Conservation (phyloP, 2,888 invertebrate species). For the Callinectes sapidus region DNA sequence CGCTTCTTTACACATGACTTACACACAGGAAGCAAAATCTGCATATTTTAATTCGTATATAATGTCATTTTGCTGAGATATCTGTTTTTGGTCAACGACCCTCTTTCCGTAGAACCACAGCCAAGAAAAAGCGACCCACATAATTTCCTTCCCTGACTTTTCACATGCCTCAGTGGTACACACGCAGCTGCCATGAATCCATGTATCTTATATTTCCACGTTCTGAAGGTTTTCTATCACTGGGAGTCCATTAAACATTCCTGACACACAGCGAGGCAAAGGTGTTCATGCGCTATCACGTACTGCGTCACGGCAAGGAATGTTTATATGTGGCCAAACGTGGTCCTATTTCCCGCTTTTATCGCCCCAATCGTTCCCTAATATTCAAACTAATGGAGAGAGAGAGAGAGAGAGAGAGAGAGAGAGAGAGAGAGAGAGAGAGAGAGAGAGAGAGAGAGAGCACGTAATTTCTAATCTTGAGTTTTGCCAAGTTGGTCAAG, state of each 20-base stretch:
- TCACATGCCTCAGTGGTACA: not conserved
- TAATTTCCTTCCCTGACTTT: not conserved
- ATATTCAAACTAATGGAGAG: not conserved
- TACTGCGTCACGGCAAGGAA: not conserved
- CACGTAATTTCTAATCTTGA: conserved; percentile 3
- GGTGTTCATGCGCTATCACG: not conserved
- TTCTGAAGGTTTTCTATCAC: not conserved
- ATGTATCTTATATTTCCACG: too few species aligned
- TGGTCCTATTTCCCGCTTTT: not conserved
- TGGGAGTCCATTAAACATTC: not conserved
- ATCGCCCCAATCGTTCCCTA: not conserved
- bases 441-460: conserved; percentile 15
- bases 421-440: not conserved
- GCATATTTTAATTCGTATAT: not conserved
- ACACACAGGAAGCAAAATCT: not conserved
- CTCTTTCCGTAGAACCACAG: conserved; percentile 15
- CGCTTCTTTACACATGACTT: not conserved
- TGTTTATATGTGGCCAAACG: not conserved
- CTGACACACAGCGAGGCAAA: not conserved
- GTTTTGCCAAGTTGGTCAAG: conserved; percentile 37
- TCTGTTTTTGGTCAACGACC: not conserved
- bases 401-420: conserved; percentile 25
- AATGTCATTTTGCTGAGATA: not conserved
- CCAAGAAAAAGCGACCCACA: not conserved
- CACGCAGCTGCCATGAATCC: not conserved